phyloP scores from a whole-genome alignment of 2,888 invertebrate species.

The Julus scanicus region DNA sequence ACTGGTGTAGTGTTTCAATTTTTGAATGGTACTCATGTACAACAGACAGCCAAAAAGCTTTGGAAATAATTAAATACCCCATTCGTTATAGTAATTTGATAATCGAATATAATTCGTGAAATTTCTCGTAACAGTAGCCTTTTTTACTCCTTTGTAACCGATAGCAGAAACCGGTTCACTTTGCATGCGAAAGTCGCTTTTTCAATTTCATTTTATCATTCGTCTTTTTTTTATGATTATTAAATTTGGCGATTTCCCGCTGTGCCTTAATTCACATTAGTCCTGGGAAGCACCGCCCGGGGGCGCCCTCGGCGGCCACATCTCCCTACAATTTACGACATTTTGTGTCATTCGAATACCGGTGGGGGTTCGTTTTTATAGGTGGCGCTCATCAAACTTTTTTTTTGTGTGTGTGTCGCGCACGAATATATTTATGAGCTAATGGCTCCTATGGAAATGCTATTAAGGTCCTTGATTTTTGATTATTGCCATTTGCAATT shows the following conservation, averaged over 20 bases:
- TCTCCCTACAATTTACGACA: constrained; percentile 23
- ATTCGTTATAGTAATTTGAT: not conserved
- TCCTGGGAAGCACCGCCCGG: constrained; percentile 20
- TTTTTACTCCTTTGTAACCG: constrained; percentile 9
- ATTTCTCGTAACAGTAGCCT: not conserved
- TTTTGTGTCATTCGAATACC: not conserved
- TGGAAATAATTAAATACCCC: not conserved
- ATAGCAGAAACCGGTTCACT: not conserved
- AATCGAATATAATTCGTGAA: not conserved
- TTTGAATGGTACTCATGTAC: too few species aligned
- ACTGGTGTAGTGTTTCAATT: too few species aligned
- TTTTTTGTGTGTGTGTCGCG: not conserved
- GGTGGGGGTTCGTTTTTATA: constrained; percentile 34
- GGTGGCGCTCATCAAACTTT: constrained; percentile 30
- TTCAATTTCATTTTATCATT: not conserved
- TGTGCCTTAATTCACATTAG: constrained; percentile 19
- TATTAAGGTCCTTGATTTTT: constrained; percentile 39
- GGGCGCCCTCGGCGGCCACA: not conserved
- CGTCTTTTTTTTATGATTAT: constrained; percentile 16
- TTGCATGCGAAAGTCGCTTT: not conserved
- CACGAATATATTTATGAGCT: constrained; percentile 27
- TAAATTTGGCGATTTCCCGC: constrained; percentile 34
- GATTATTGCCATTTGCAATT: constrained; percentile 42
- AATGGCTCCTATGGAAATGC: constrained; percentile 35
- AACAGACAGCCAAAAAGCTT: too few species aligned